Conservation (phyloP, 1,140 invertebrate genomes). For the Penaeus japonicus region DNA sequence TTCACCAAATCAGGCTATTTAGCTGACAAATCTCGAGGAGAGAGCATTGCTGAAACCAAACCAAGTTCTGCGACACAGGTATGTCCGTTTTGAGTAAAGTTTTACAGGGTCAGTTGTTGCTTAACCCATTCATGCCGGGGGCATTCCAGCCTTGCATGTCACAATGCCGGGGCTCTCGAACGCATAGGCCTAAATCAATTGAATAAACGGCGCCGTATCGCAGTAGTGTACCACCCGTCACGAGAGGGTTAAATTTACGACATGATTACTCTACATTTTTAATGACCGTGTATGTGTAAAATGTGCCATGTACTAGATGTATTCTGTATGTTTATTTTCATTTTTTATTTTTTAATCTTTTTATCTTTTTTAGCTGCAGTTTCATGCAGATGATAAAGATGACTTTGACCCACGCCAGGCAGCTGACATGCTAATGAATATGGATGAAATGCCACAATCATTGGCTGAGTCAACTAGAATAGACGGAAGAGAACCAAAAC, state of each 20-base stretch:
- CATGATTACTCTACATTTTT: not conserved
- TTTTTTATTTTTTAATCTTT: not conserved
- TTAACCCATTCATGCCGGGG: not conserved
- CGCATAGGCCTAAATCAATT: too few species aligned
- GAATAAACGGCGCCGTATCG: too few species aligned
- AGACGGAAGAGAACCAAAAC: not conserved
- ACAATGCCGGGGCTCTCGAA: too few species aligned
- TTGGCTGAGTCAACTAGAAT: not conserved
- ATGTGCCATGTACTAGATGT: too few species aligned
- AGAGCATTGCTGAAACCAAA: conserved; percentile 31
- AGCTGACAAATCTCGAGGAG: conserved; percentile 48
- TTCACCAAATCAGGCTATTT: conserved; percentile 51
- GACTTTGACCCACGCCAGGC: conserved; percentile 6
- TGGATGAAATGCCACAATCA: not conserved
- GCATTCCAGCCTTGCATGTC: too few species aligned
- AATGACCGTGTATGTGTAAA: not conserved
- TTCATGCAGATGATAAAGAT: not conserved
- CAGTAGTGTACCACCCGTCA: too few species aligned
- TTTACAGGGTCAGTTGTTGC: not conserved
- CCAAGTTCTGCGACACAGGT: not conserved
- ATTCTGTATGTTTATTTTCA: too few species aligned
- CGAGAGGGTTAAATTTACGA: not conserved
- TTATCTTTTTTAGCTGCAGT: not conserved
- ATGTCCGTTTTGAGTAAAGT: not conserved
- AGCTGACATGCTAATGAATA: conserved; percentile 14